phyloP scores from a whole-genome alignment of 1,140 invertebrate genomes.

The Brachionus asplanchnoidis region DNA sequence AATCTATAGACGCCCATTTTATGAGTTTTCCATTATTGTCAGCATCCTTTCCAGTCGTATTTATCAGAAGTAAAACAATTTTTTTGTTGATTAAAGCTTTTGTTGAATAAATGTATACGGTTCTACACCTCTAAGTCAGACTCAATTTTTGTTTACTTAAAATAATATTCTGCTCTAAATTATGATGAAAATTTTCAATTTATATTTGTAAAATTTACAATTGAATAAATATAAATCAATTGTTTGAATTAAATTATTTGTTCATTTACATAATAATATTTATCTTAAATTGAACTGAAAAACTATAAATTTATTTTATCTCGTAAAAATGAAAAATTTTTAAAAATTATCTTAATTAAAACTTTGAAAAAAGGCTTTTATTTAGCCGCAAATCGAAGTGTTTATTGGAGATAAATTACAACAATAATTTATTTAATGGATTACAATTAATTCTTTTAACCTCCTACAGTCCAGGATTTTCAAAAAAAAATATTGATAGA shows the following conservation, averaged over 20 bases:
- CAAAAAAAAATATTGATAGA: neutral
- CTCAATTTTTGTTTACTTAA: neutral
- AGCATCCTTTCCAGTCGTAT: neutral
- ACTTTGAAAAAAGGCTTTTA: neutral
- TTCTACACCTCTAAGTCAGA: neutral
- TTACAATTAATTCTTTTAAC: neutral
- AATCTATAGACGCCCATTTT: slow-evolving; percentile 9
- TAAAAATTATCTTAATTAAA: neutral
- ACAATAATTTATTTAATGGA: neutral
- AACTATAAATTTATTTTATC: neutral
- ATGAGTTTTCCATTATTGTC: neutral
- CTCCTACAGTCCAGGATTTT: neutral
- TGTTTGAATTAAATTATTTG: neutral
- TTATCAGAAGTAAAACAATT: neutral
- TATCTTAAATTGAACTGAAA: neutral
- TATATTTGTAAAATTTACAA: neutral
- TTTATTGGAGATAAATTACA: neutral
- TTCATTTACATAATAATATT: neutral
- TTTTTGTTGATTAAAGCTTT: neutral
- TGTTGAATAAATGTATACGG: neutral
- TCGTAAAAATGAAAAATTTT: neutral
- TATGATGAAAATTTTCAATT: neutral
- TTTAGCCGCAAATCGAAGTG: neutral
- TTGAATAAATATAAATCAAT: neutral
- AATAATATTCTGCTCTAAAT: neutral